Base-by-base conservation (phyloP, 2,113 vertebrate species). In the Dipodomys stephensi region DNA sequence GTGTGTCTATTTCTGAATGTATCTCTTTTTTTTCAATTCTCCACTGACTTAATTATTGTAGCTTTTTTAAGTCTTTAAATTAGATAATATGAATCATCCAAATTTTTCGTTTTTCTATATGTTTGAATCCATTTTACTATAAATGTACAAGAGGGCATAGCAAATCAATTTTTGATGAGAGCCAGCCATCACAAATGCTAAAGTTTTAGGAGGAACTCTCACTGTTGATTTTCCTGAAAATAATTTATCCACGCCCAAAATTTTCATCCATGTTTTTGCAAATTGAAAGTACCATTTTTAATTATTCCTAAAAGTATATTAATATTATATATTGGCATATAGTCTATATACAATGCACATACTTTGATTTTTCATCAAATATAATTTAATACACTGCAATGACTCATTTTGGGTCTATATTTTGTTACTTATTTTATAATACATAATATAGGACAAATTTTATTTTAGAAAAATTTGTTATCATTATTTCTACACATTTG, bases 361-460 rank as follows among this genome's bases (percentile, higher is more conserved):
- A 72, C 76, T 94, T 90, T 13, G 62, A 87, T 39, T 83, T 93
- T 83, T 93, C 49, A 83, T 71, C 28, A 93, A 92, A 67, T 83
- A 44, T 82, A 84, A 80, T 62, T 32, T 67, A 86, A 46, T 90
- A 89, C 6, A 68, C 2, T 80, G 22, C 57, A 89, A 7, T 20
- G 72, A 49, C 67, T 92, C 19, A 92, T 67, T 95, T 95, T 78
- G 35, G n/a, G 80, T 90, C 91, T 87, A 30, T 85, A 87, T 90
- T 92, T 93, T 30, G 57, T 77, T 84, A 27, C 12, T 83, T 57
- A 53, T 57, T 12, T 79, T 81, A 46, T 74, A 87, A 93, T 80
- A 5, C 8, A 77, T 62, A 30, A 84, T 92, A 79, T 5, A 60
- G 53, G 30, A 35, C 32, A 1, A 15, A 67, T 82, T 94, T 95